phyloP scores from a whole-genome alignment of 2,113 vertebrate genomes.

The Sakesphorus luctuosus region DNA sequence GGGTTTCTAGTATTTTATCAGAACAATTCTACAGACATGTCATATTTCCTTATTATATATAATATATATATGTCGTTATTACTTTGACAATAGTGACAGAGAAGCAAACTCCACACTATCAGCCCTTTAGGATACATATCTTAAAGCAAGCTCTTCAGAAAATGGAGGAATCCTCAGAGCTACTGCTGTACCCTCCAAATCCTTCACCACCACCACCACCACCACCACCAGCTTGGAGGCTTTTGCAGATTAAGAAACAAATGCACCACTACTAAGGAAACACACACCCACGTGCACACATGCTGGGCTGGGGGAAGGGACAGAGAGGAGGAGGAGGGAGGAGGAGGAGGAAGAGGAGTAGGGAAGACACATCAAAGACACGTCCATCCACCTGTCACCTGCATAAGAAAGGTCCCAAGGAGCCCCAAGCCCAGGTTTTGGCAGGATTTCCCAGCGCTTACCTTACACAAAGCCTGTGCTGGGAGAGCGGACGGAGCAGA shows the following conservation, averaged over 20 bases:
- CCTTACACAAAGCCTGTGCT: slow-evolving; percentile 1
- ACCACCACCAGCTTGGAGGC: neutral
- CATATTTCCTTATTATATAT: neutral
- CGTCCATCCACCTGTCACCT: neutral
- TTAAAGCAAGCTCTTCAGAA: neutral
- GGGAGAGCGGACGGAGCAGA: neutral
- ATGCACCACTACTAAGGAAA: slow-evolving; percentile 14
- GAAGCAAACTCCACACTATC: neutral
- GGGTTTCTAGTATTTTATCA: neutral
- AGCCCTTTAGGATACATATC: neutral
- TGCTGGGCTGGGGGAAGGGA: slow-evolving; percentile 17
- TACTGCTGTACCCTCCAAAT: neutral
- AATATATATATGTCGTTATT: neutral
- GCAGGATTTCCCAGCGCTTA: slow-evolving; percentile 8
- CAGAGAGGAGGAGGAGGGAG: neutral
- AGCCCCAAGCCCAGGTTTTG: neutral
- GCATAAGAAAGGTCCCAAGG: neutral
- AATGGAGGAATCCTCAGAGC: neutral
- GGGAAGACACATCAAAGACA: neutral
- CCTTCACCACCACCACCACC: neutral
- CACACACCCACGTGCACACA: slow-evolving; percentile 22
- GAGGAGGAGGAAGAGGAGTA: neutral
- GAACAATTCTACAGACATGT: neutral
- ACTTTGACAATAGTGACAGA: neutral
- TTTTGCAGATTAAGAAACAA: slow-evolving; percentile 43